A percentile compares a stretch with the other conserved stretches of the same genome.
Evolutionary conservation across 2,797 vertebrate genomes (phyloP).

Genomic region (Labroides dimidiatus): DNA sequence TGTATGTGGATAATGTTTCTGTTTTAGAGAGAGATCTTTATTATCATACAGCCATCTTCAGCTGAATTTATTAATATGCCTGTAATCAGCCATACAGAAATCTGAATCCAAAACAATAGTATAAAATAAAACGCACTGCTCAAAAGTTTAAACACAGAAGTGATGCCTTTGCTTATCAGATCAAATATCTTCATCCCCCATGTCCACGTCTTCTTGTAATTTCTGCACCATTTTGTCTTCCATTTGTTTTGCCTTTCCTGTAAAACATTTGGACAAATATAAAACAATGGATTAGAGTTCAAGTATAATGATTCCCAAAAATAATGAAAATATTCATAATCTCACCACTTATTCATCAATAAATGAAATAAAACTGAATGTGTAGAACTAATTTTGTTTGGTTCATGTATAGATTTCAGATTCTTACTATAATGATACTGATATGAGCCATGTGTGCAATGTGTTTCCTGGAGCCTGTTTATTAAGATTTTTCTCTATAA

Average conservation of each 20-base stretch:
- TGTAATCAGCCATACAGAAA: constrained; percentile 17
- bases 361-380: too few species aligned
- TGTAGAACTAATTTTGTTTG: too few species aligned
- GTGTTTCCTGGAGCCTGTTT: too few species aligned
- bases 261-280: constrained; percentile 12
- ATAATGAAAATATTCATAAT: too few species aligned
- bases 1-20: not conserved
- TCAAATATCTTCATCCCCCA: constrained; percentile 83
- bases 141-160: constrained; percentile 5
- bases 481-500: too few species aligned
- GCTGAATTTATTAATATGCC: constrained; percentile 13
- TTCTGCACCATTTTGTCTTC: constrained; percentile 98
- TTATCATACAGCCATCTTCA: constrained; percentile 6
- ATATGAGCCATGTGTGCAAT: too few species aligned
- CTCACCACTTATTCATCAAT: too few species aligned
- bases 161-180: not conserved
- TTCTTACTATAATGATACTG: too few species aligned
- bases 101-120: constrained; percentile 31
- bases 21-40: not conserved
- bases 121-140: constrained; percentile 31
- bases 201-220: constrained; percentile 91
- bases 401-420: too few species aligned
- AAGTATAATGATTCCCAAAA: not conserved
- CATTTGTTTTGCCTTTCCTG: constrained; percentile 91
- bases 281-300: not conserved